A percentile compares a stretch with the other conserved stretches of the same genome.
Evolutionary conservation across 1,140 invertebrate genomes (phyloP).

Genomic region (Trinorchestia longiramus): DNA sequence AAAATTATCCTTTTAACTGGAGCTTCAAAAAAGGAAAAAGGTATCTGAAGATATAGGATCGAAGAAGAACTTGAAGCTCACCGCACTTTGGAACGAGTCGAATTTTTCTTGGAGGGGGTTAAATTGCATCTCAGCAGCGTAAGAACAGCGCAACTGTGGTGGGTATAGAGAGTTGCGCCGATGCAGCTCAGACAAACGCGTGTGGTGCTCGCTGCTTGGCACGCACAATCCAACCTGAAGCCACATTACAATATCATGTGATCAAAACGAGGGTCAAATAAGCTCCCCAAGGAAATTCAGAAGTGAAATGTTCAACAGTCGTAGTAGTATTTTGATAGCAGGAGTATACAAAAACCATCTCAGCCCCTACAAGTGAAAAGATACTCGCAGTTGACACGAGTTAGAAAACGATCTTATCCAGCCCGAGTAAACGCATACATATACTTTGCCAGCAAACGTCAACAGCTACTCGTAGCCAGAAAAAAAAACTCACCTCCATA

Average conservation of each 20-base stretch:
- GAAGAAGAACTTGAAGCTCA: neutral
- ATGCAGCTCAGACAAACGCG: constrained; percentile 79
- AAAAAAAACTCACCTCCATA: constrained; percentile 72
- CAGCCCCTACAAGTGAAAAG: too few species aligned
- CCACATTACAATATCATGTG: neutral
- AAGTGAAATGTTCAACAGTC: too few species aligned
- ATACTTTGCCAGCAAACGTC: too few species aligned
- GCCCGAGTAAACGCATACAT: too few species aligned
- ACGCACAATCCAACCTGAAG: neutral
- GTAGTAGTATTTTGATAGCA: too few species aligned
- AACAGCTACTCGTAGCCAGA: too few species aligned
- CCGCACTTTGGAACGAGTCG: neutral
- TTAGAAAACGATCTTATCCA: too few species aligned
- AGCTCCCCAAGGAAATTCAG: too few species aligned
- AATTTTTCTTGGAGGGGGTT: constrained; percentile 51
- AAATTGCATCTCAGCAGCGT: constrained; percentile 85
- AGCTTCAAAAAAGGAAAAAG: neutral
- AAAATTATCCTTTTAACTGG: too few species aligned
- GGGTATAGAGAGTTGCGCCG: constrained; percentile 87
- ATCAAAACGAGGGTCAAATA: too few species aligned
- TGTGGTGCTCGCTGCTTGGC: neutral
- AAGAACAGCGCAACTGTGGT: constrained; percentile 89
- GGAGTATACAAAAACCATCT: too few species aligned
- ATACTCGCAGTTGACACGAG: too few species aligned
- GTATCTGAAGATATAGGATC: neutral